Base-by-base conservation (phyloP, 2,113 vertebrate genomes). In the Proterorhinus semilunaris region DNA sequence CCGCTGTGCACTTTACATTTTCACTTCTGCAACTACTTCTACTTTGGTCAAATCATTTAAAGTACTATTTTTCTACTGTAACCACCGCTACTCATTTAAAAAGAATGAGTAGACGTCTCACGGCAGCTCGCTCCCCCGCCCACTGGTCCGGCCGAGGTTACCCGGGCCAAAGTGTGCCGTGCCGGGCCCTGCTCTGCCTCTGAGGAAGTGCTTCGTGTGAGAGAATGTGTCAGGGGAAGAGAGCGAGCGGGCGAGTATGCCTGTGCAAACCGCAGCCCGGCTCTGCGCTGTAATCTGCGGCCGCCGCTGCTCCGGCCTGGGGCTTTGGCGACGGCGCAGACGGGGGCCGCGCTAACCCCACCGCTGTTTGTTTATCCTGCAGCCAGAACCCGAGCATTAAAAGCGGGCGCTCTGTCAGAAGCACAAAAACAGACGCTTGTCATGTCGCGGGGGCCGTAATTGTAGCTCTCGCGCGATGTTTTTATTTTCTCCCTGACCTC, bases 401-500 rank as follows among this genome's bases (percentile, higher is more conserved):
- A 89, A 88, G 79, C 83, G 86, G 85, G 86, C 85, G 72, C 85
- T 81, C 79, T 69, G 86, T 91, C 91, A 92, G 87, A 76, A 89
- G 88, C 88, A 82, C 86, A 90, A 90, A 91, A 92, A 89, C 90
- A 91, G 92, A 88, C 83, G 85, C 87, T 92, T 90, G 90, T 91
- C 91, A 88, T 93, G 92, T 93, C 90, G 79, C 82, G 90, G 88
- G 88, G 90, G 86, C 89, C 89, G 91, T 90, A 92, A 93, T 92
- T 90, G 89, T 86, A 92, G 86, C 83, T 91, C 88, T 89, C 66
- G 76, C 84, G 88, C 90, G 89, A 90, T 92, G 92, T 93, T 92
- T 93, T 91, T 91, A 91, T 92, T 91, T 91, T 92, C 90, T 85
- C 91, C 86, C 91, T 88, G 91, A 92, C 93, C 92, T 93, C 92